Percentiles rank a stretch among this genome's conserved stretches.
These are phyloP conservation scores for Philypnodon macrostomus DNA, from an alignment of 2,797 vertebrate genomes.

Conservation along the genomic window DNA sequence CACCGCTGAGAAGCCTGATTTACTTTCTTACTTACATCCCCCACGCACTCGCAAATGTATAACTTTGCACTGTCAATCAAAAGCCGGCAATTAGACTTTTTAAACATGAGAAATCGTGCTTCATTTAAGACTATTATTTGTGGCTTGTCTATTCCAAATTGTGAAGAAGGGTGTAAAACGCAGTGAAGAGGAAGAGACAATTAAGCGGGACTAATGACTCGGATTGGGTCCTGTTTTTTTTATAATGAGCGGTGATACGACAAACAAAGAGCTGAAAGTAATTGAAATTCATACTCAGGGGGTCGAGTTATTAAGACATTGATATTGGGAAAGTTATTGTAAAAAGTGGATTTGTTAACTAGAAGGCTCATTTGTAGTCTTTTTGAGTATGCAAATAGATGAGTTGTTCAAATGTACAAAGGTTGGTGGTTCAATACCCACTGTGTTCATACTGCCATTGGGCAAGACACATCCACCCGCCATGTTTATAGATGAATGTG, in stretches of 20 bases:
- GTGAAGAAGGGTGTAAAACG: conserved; percentile 32
- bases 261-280: conserved; percentile 30
- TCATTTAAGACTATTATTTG: conserved; percentile 37
- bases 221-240: conserved; percentile 45
- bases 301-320: conserved; percentile 5
- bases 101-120: conserved; percentile 7
- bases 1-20: conserved; percentile 12
- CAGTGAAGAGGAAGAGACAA: conserved; percentile 64
- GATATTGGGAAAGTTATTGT: conserved; percentile 1
- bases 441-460: too few relatives aligned
- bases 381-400: neutral
- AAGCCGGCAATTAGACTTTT: conserved; percentile 6
- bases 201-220: conserved; percentile 56
- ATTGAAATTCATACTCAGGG: conserved; percentile 26
- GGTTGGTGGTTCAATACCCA: too few relatives aligned
- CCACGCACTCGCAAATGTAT: conserved; percentile 13
- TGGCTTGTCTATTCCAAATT: conserved; percentile 23
- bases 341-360: neutral
- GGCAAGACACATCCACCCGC: too few relatives aligned
- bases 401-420: too few relatives aligned
- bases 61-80: conserved; percentile 9
- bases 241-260: conserved; percentile 41
- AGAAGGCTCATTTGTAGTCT: neutral
- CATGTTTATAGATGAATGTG: too few relatives aligned
- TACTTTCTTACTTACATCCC: conserved; percentile 25